A percentile compares a stretch with the other conserved stretches of the same genome.
Conservation (phyloP, 2,797 vertebrate species). For the Picus viridis region DNA sequence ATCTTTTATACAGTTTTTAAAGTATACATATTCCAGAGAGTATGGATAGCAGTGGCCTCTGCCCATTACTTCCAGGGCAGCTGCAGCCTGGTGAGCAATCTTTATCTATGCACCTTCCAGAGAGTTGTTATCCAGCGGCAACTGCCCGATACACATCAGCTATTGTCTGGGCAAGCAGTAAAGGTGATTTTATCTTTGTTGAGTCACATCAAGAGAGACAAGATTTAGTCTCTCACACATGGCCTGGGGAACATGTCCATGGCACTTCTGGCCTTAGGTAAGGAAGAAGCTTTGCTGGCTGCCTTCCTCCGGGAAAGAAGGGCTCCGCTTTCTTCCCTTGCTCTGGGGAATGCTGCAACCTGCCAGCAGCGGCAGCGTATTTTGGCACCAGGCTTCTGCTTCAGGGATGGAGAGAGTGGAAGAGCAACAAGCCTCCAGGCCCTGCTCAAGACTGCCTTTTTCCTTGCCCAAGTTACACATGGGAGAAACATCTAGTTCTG, state of each 20-base stretch:
- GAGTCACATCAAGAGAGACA: no score
- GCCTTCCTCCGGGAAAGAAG: background rate
- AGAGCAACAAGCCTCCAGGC: background rate
- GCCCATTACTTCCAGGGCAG: no score
- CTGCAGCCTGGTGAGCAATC: no score
- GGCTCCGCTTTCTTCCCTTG: constrained; percentile 5
- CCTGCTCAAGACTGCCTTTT: background rate
- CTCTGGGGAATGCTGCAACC: background rate
- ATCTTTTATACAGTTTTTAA: no score
- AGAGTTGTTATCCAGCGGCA: no score
- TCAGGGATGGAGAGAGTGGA: background rate
- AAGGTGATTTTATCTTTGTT: no score
- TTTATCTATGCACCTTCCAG: no score
- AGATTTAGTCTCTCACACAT: no score
- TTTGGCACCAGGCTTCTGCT: background rate
- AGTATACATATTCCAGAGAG: no score
- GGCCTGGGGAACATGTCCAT: background rate
- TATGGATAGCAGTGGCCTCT: no score
- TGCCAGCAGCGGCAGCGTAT: background rate
- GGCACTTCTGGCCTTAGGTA: background rate
- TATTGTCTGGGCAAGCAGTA: no score
- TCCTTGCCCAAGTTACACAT: background rate
- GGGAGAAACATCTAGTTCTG: background rate
- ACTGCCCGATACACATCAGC: no score
- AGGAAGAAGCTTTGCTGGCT: constrained; percentile 22